These are phyloP conservation scores for Rhodophaea formosa DNA, from an alignment of 2,888 invertebrate genomes.

Conservation along the genomic window DNA sequence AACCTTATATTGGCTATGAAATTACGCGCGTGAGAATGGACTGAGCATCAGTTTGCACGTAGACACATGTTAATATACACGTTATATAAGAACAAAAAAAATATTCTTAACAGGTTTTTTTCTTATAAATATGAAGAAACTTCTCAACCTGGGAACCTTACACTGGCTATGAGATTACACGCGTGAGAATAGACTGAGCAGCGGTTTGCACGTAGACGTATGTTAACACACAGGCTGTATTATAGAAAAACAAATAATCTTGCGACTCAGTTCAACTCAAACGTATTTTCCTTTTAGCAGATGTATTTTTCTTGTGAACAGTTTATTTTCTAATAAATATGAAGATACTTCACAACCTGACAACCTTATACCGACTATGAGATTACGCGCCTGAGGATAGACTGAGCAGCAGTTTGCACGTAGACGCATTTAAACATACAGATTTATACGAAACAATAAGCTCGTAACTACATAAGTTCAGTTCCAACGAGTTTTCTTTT, in stretches of 20 bases:
- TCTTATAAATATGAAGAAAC: neutral
- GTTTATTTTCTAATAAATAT: too few species aligned
- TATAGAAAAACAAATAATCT: slow-evolving; percentile 24
- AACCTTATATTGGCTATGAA: slow-evolving; percentile 31
- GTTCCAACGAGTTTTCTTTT: neutral
- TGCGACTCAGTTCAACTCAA: too few species aligned
- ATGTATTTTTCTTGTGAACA: too few species aligned
- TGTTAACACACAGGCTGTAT: slow-evolving; percentile 38
- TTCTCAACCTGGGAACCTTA: slow-evolving; percentile 3
- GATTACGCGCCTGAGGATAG: slow-evolving; percentile 17
- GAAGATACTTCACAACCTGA: too few species aligned
- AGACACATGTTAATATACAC: slow-evolving; percentile 36
- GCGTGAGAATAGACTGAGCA: slow-evolving; percentile 41
- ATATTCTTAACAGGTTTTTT: too few species aligned
- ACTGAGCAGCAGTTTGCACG: slow-evolving; percentile 46
- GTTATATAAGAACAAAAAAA: slow-evolving; percentile 31
- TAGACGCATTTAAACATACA: slow-evolving; percentile 39
- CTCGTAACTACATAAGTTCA: too few species aligned
- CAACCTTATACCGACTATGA: too few species aligned
- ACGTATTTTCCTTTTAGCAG: too few species aligned
- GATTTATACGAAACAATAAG: slow-evolving; percentile 30
- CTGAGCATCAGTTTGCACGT: slow-evolving; percentile 48
- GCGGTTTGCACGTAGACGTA: slow-evolving; percentile 47
- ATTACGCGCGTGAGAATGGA: slow-evolving; percentile 46
- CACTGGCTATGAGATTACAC: slow-evolving; percentile 37